Percentiles rank a stretch among this genome's conserved stretches.
These are phyloP conservation scores for Cantharis rufa DNA, from an alignment of 2,888 invertebrate genomes.

Conservation along the genomic window DNA sequence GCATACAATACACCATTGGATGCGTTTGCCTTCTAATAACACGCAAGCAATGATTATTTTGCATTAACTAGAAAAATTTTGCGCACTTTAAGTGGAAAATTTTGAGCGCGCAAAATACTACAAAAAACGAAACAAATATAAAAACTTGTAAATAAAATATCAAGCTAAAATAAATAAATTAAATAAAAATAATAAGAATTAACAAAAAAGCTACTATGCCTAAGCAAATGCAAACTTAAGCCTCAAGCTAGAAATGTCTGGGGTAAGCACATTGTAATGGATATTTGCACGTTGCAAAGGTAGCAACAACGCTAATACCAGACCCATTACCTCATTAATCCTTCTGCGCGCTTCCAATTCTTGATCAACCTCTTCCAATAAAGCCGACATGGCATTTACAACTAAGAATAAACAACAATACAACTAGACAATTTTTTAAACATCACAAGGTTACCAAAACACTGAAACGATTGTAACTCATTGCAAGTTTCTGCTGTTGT, in stretches of 20 bases:
- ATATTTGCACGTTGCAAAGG: slow-evolving; percentile 16
- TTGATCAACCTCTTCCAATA: slow-evolving; percentile 79
- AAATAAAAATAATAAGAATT: neutral
- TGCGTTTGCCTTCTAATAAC: slow-evolving; percentile 15
- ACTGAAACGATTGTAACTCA: neutral
- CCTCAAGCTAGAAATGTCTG: slow-evolving; percentile 9
- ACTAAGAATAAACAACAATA: slow-evolving; percentile 60
- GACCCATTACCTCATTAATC: slow-evolving; percentile 33
- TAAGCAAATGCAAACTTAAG: slow-evolving; percentile 14
- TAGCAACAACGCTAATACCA: slow-evolving; percentile 22
- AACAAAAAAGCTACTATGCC: slow-evolving; percentile 19
- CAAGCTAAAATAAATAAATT: neutral
- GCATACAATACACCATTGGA: slow-evolving; percentile 31
- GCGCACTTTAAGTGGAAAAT: neutral
- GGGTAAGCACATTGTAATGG: slow-evolving; percentile 8
- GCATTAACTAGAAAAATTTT: neutral
- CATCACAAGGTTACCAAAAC: neutral
- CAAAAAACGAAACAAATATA: neutral
- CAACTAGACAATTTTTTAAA: slow-evolving; percentile 24
- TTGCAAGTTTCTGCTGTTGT: neutral
- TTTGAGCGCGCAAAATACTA: neutral
- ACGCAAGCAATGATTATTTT: neutral
- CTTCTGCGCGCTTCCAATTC: slow-evolving; percentile 64
- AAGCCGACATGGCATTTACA: slow-evolving; percentile 78
- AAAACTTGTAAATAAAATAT: neutral